These are phyloP conservation scores for Hylia prasina DNA, from an alignment of 2,113 vertebrate species.

Conservation along the genomic window DNA sequence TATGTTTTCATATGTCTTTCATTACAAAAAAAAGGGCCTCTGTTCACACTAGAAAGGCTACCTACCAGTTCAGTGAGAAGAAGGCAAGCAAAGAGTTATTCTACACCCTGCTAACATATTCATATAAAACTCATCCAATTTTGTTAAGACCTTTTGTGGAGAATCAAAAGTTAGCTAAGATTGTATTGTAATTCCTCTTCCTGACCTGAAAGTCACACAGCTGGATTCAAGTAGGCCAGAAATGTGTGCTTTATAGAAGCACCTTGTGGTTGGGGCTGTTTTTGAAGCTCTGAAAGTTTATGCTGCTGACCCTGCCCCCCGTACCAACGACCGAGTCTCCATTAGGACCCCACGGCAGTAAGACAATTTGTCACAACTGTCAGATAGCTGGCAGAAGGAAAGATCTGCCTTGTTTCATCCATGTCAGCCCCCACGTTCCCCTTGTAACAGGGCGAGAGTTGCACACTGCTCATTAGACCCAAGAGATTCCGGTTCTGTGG, in stretches of 20 bases:
- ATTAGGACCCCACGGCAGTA: not conserved
- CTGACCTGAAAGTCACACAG: slow-evolving; percentile 58
- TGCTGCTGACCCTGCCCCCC: slow-evolving; percentile 34
- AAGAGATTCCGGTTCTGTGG: not conserved
- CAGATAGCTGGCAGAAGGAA: not conserved
- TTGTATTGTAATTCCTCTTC: slow-evolving; percentile 60
- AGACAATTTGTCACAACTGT: slow-evolving; percentile 15
- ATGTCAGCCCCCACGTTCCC: not conserved
- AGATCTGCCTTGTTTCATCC: slow-evolving; percentile 4
- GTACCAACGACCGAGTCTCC: not conserved
- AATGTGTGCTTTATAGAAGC: slow-evolving; percentile 46
- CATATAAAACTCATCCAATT: slow-evolving; percentile 57
- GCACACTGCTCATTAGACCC: not conserved
- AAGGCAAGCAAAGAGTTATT: slow-evolving; percentile 56
- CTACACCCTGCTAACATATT: slow-evolving; percentile 61
- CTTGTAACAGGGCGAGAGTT: not conserved
- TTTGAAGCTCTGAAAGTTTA: slow-evolving; percentile 42
- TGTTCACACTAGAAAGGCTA: slow-evolving; percentile 58
- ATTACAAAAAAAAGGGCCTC: slow-evolving; percentile 14
- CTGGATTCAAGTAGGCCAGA: slow-evolving; percentile 62
- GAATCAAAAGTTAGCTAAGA: slow-evolving; percentile 62
- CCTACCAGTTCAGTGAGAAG: slow-evolving; percentile 50
- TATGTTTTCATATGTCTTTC: slow-evolving; percentile 57
- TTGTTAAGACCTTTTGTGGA: slow-evolving; percentile 61
- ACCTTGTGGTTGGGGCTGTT: not conserved